Evolutionary conservation across 2,113 vertebrate genomes (phyloP), one percentile per base, ranked within the genome.

Genomic region (Neogale vison): DNA sequence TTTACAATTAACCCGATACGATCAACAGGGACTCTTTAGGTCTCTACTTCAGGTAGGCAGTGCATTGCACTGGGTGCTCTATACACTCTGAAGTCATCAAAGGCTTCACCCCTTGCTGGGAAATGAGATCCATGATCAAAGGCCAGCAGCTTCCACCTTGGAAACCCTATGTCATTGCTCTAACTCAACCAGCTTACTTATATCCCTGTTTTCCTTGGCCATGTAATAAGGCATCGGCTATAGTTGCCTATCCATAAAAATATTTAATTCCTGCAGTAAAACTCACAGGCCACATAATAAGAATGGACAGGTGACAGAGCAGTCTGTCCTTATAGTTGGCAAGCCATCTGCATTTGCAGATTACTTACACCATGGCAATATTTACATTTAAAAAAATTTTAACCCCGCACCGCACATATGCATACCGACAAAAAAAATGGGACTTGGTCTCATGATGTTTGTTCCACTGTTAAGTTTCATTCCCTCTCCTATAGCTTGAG

Each of bases 401-500:
- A 52, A 7, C 23, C 14, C 18, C 13, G 17, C 15, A 34, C 36
- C 3, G 29, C 50, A 47, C 21, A 31, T 79, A 79, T n/a, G 18
- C 52, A 20, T 6, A 14, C 39, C 15, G 31, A 17, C 50, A 36
- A 36, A 55, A 4, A 57, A 90, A 59, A 34, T 7, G 31, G 0
- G 2, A 61, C 36, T 39, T 31, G 65, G 47, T 42, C 59, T 72
- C 34, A 4, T 6, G 50, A 42, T 55, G n/a, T 71, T 88, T 63
- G 6, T 52, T 91, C 36, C 2, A 5, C 52, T 85, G 29, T 82
- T 57, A 57, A 81, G 59, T 88, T 86, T 95, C 83, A 45, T 11
- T 74, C 65, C 52, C 42, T 86, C 7, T 90, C 57, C 79, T 42
- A 3, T 26, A 86, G 86, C 96, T 57, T 88, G 47, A 77, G 63